phyloP scores from a whole-genome alignment of 2,113 vertebrate genomes.

The Cricetomys ansorgei region DNA sequence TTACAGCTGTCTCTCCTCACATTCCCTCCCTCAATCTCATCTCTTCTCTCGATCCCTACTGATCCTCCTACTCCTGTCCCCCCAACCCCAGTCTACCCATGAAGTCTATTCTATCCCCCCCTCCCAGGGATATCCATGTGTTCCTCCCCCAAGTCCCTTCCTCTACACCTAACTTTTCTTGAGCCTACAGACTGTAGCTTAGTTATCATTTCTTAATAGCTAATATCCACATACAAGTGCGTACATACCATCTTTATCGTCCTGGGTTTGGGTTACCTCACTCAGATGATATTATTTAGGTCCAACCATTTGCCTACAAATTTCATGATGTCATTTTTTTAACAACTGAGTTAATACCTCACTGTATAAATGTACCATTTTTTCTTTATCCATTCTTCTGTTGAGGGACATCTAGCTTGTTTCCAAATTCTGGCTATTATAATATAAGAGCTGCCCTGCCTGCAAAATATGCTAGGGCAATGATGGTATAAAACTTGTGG shows the following conservation, averaged over 20 bases:
- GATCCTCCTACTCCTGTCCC: background rate
- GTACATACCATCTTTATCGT: background rate
- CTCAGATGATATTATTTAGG: background rate
- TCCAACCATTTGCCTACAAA: background rate
- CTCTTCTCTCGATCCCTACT: background rate
- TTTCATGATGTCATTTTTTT: background rate
- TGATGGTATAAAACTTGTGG: background rate
- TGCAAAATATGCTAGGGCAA: background rate
- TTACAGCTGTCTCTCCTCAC: background rate
- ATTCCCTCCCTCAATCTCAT: background rate
- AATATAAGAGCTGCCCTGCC: background rate
- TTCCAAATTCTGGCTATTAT: background rate
- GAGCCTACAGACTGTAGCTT: background rate
- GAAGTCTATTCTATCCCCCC: background rate
- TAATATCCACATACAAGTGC: background rate
- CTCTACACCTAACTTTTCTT: background rate
- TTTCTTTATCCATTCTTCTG: background rate
- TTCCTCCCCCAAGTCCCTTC: background rate
- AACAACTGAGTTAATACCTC: too few relatives aligned
- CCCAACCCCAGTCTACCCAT: too few relatives aligned
- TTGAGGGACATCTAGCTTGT: background rate
- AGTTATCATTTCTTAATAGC: background rate
- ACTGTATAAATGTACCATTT: background rate
- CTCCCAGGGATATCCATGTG: background rate
- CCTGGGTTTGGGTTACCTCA: background rate